Conservation (phyloP, 2,113 vertebrate genomes). For the Pterocles orientalis region DNA sequence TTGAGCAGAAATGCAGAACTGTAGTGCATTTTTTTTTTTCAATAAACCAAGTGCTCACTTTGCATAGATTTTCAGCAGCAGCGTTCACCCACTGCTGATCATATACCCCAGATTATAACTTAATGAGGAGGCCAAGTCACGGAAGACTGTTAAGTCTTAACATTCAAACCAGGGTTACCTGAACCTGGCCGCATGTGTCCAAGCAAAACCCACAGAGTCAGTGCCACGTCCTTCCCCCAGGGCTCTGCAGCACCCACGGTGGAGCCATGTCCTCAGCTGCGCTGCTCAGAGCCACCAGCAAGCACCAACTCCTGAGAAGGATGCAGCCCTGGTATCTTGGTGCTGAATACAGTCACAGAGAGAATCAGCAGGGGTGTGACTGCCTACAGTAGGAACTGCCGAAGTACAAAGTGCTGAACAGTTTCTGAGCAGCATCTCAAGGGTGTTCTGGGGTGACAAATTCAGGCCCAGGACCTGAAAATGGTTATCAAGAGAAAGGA, state of each 20-base stretch:
- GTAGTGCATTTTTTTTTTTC: neutral
- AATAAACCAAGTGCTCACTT: neutral
- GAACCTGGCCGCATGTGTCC: neutral
- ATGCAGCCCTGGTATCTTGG: rapidly evolving
- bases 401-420: no score
- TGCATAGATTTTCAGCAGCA: neutral
- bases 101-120: neutral
- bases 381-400: neutral
- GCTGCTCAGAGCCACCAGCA: rapidly evolving
- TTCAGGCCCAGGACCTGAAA: neutral
- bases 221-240: rapidly evolving
- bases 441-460: neutral
- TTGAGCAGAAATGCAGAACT: neutral
- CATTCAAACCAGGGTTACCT: rapidly evolving
- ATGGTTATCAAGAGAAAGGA: neutral
- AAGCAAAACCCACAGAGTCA: no score
- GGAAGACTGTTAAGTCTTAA: neutral
- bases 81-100: neutral
- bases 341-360: neutral
- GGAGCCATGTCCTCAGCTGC: rapidly evolving
- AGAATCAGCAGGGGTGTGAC: rapidly evolving
- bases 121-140: neutral
- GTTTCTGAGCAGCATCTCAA: neutral
- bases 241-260: neutral
- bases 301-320: neutral